Evolutionary conservation across 2,888 invertebrate genomes (phyloP).

Genomic region (Pyrgus malvae): DNA sequence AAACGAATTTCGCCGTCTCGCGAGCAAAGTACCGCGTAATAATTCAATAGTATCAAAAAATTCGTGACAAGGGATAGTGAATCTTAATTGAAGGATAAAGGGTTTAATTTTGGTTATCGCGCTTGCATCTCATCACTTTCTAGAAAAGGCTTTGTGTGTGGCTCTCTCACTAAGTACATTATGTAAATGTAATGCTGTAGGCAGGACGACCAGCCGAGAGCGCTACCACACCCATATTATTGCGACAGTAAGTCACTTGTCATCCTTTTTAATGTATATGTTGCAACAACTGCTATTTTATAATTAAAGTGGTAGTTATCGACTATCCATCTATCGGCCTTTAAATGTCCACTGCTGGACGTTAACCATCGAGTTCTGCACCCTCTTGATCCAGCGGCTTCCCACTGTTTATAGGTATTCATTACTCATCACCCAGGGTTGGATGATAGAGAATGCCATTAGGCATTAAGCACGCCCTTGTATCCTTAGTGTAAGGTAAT

Average conservation of each 20-base stretch:
- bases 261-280: too few species aligned
- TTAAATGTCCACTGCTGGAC: too few species aligned
- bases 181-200: constrained; percentile 74
- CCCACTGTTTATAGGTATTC: too few species aligned
- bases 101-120: constrained; percentile 58
- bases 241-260: constrained; percentile 34
- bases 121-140: constrained; percentile 58
- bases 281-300: too few species aligned
- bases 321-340: too few species aligned
- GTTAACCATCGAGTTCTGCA: too few species aligned
- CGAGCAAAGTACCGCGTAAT: constrained; percentile 50
- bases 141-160: constrained; percentile 65
- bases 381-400: too few species aligned
- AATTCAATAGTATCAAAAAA: constrained; percentile 55
- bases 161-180: constrained; percentile 70
- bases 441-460: too few species aligned
- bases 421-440: too few species aligned
- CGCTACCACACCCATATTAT: constrained; percentile 65
- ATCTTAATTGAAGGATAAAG: constrained; percentile 47
- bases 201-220: constrained; percentile 59
- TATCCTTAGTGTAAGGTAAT: too few species aligned
- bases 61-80: constrained; percentile 43
- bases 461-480: too few species aligned
- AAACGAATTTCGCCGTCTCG: constrained; percentile 44
- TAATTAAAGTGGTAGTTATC: too few species aligned